phyloP scores from a whole-genome alignment of 2,888 invertebrate genomes.

The Gandaritis pyraliata region DNA sequence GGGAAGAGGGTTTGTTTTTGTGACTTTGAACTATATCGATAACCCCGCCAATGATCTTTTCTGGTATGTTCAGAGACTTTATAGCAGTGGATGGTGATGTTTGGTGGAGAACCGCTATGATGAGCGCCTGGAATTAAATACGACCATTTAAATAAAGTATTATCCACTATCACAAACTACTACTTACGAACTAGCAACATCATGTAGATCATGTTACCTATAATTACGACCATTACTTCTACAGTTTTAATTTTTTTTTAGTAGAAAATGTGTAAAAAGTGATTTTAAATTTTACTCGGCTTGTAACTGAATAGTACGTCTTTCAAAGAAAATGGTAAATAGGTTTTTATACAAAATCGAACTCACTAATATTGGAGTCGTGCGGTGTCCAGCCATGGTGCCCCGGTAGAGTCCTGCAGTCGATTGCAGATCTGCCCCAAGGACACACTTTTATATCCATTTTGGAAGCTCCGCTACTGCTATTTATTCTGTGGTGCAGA shows the following conservation, averaged over 20 bases:
- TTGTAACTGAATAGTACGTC: too few relatives aligned
- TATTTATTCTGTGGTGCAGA: conserved; percentile 18
- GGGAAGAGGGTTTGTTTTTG: conserved; percentile 66
- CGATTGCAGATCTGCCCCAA: conserved; percentile 59
- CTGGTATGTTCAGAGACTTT: conserved; percentile 66
- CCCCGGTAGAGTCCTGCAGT: conserved; percentile 39
- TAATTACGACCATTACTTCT: too few relatives aligned
- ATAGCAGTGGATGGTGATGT: conserved; percentile 44
- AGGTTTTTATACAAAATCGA: neutral
- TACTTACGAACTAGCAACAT: too few relatives aligned
- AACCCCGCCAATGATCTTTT: conserved; percentile 77
- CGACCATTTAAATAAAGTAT: neutral
- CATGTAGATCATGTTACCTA: too few relatives aligned
- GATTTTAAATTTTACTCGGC: too few relatives aligned
- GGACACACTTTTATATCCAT: conserved; percentile 71
- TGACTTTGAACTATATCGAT: conserved; percentile 76
- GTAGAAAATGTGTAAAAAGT: too few relatives aligned
- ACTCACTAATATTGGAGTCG: conserved; percentile 62
- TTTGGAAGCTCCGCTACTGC: conserved; percentile 25
- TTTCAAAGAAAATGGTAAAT: too few relatives aligned
- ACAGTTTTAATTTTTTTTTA: too few relatives aligned
- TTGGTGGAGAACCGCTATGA: conserved; percentile 42
- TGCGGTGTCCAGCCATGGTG: conserved; percentile 59
- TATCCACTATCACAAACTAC: neutral
- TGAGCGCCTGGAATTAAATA: conserved; percentile 50